phyloP scores from a whole-genome alignment of 2,797 vertebrate genomes.

The Gambelia wislizenii region DNA sequence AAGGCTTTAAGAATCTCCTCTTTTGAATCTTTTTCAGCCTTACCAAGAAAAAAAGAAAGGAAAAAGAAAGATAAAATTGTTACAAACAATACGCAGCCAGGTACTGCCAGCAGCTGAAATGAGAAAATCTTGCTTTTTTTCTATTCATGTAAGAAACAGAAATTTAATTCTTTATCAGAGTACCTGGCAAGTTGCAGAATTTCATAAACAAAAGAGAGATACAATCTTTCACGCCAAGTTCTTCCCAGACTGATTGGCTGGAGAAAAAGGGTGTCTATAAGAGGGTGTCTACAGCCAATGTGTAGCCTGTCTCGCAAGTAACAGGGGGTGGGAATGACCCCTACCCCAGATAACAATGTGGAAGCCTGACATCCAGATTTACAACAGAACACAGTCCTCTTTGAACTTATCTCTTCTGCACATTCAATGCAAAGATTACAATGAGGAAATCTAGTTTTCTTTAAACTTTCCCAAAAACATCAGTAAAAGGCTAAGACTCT shows the following conservation, averaged over 20 bases:
- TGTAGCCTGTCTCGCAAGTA: background rate
- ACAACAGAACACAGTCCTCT: background rate
- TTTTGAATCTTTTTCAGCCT: slow-evolving; percentile 96
- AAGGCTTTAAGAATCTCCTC: slow-evolving; percentile 98
- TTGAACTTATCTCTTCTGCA: background rate
- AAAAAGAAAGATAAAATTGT: background rate
- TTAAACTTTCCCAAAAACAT: background rate
- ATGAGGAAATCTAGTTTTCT: background rate
- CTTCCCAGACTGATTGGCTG: background rate
- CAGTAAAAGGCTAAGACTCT: background rate
- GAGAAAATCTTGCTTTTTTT: background rate
- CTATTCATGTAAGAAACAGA: background rate
- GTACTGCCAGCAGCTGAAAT: background rate
- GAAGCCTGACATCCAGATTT: background rate
- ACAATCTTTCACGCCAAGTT: background rate
- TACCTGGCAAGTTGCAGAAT: background rate
- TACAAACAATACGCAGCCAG: background rate
- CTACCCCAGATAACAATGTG: fast-evolving
- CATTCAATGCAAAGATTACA: background rate
- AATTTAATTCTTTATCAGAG: background rate
- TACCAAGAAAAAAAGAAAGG: slow-evolving; percentile 55
- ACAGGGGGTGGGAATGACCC: background rate
- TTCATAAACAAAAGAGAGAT: background rate
- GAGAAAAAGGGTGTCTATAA: background rate
- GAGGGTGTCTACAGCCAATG: no score